Base-by-base conservation (phyloP, 2,113 vertebrate species). In the Butorides virescens region DNA sequence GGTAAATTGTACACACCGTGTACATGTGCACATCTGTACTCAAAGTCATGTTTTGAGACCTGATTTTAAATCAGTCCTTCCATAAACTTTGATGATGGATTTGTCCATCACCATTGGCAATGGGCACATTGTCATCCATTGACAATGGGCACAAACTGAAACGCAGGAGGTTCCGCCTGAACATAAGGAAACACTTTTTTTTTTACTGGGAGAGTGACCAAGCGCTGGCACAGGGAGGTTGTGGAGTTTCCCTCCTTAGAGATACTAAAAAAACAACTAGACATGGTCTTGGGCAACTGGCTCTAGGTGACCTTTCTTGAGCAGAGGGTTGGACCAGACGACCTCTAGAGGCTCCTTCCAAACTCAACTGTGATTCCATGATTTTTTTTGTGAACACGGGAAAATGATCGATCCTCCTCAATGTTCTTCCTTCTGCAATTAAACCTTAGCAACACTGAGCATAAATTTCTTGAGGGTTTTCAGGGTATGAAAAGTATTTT, bases 281-380 rank as follows among this genome's bases (percentile, higher is more conserved):
- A 23, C 5, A 10, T 1, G 0, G 49, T 37, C 36, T 36, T 30
- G n/a, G 36, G 13, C 14, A 56, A 32, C 56, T 47, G 30, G 17
- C 3, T 62, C 4, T 16, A 32, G 16, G 29, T 62, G 36, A 13
- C 39, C 15, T 50, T 82, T 36, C 34, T 56, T 62, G 39, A 63
- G 23, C 62, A 91, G 30, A 29, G 11, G 14, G 14, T 25, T 82
- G 47, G 39, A 52, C 10, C 30, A 62, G 36, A 52, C 53, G 39
- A 47, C 15, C 11, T 86, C 44, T 25, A 74, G 39, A 46, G 7
- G 9, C 67, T 34, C 15, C 13, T 95, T 71, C 34, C 50, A 44
- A 86, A 29, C 6, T 52, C 58, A 75, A 0, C 42, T 2, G 0
- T 58, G 39, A 50, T 29, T 39, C 49, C 3, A 2, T 17, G 26